Base-by-base conservation (phyloP, 1,140 invertebrate genomes). In the Araneus ventricosus region DNA sequence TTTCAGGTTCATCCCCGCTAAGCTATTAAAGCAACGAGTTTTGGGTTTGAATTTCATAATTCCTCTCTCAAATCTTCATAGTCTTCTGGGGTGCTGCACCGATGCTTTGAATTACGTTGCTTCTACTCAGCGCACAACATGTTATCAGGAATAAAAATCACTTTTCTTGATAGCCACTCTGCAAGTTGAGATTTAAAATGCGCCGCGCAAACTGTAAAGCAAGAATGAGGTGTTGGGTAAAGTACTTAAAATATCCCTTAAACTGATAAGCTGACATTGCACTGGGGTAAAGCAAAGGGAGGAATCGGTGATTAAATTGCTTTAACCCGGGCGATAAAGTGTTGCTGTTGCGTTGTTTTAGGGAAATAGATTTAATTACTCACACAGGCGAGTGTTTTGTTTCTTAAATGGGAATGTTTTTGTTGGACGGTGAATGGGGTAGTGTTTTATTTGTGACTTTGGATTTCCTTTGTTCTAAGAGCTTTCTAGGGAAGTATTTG, bases 301-400 rank as follows among this genome's bases (percentile, higher is more conserved):
- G 27, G 30, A 75, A 17, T 17, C 6, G 10, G 30, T 27, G 70
- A 75, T 75, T 75, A 75, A 75, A 75, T 75, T 75, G 30, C 30
- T 27, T 75, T 75, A 75, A 34, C 30, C 34, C 17, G 20, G 30
- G 70, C 30, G 70, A 75, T 75, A 30, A 75, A 75, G 70, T 34
- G 70, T 14, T 20, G 34, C 30, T 4, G 30, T 20, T 34, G 34
- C 70, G 20, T 20, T 20, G 70, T 75, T 75, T 75, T 14, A 75
- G 70, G 70, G 70, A 75, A 75, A 75, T 75, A 75, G 14, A 75
- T 34, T 75, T 75, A 75, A 75, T 75, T 75, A 34, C 34, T 75
- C 30, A 75, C 17, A 27, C 10, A 1, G 10, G 34, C 30, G 17
- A 75, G 70, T 34, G 30, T 75, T 75, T 75, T 37, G 27, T 20